Base-by-base conservation (phyloP, 2,113 vertebrate genomes). In the Caloenas nicobarica region DNA sequence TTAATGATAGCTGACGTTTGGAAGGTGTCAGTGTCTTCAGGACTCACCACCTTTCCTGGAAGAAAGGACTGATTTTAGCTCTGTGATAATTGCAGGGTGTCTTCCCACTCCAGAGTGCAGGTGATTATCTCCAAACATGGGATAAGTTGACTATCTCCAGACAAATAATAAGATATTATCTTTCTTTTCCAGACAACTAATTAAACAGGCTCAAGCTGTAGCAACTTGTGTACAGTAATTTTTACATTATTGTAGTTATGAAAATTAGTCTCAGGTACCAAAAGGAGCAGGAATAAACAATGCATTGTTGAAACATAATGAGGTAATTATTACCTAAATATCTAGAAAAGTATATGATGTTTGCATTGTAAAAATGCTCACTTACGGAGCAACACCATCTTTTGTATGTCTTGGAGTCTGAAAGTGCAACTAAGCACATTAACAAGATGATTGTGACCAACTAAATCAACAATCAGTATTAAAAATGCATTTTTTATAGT, bases 81-180 rank as follows among this genome's bases (percentile, higher is more conserved):
- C n/a, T 58, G 50, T 65, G 54, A n/a, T 91, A 93, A 87, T 80
- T 92, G 80, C 48, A 76, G 76, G 81, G 60, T 93, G 58, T 81
- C 53, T 93, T 96, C 40, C 36, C 54, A 57, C 73, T 92, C 70
- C 26, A 86, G 66, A 93, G 36, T 70, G 48, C 91, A 85, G 33
- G 60, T 46, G 58, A 90, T 94, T 97, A 92, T 97, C 89, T 95
- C 53, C 23, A 94, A 96, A 97, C n/a, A 64, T 25, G 88, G 96
- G 50, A 92, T 51, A 94, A 70, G 82, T 77, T 93, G 56, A 86
- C 86, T 93, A 54, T 80, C 46, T 58, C 51, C 46, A 85, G 64
- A 78, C 46, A 97, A 97, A 96, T 81, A 94, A 81, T 29, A 80
- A 73, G 77, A 81, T 71, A 64, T 88, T 94, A 92, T 96, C 90